phyloP scores from a whole-genome alignment of 2,113 vertebrate genomes.

The Romanogobio albipinnatus region DNA sequence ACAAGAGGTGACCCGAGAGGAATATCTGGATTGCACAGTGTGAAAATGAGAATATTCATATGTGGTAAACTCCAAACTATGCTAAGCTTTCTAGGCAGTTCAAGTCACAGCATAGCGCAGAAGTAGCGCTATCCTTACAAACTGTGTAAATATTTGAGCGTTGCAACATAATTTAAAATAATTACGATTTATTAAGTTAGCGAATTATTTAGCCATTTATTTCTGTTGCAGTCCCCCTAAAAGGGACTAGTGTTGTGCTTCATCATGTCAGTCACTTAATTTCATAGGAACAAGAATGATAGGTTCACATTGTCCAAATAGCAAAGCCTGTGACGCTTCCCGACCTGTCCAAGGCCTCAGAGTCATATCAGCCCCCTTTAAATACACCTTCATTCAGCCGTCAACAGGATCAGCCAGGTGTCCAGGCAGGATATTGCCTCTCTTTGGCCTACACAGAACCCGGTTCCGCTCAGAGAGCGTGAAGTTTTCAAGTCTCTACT shows the following conservation, averaged over 20 bases:
- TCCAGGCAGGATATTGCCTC: not conserved
- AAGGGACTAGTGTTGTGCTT: no score
- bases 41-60: not conserved
- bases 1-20: not conserved
- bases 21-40: not conserved
- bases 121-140: no score
- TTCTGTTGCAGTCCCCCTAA: no score
- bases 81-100: no score
- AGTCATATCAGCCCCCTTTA: not conserved
- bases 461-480: constrained; percentile 53
- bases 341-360: not conserved
- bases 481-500: constrained; percentile 43
- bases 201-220: no score
- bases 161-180: no score
- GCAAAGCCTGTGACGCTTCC: not conserved
- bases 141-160: no score
- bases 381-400: not conserved
- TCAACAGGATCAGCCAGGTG: constrained; percentile 1
- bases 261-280: not conserved
- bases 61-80: no score
- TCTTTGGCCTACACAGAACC: constrained; percentile 2
- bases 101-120: no score
- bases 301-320: not conserved
- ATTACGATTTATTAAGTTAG: no score
- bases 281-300: not conserved